Base-by-base conservation (phyloP, 2,888 invertebrate species). In the Iselma pallidipennis region DNA sequence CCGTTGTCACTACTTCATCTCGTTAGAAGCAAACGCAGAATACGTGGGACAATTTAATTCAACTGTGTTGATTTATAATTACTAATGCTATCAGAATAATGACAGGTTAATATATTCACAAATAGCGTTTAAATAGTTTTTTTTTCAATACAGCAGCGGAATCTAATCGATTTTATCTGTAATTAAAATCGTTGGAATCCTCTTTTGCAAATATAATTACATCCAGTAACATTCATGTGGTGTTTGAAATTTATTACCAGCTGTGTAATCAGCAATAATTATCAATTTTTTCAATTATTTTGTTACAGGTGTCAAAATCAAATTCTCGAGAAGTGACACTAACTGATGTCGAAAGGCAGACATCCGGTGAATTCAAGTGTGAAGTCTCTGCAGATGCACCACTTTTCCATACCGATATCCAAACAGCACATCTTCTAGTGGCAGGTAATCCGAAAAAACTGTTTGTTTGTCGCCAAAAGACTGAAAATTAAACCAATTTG, bases 361-460 rank as follows among this genome's bases (percentile, higher is more conserved):
- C 85, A 64, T 82, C 85, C 33, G 85, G 85, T 58, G 82, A 80
- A 75, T 85, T 84, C 76, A 85, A 85, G 74, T 85, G 85, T 68
- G 85, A 85, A 78, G 85, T 85, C 42, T 85, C 85, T n/a, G 85
- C 85, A 63, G 85, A 85, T 78, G 85, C 84, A 31, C 85, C 85
- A 6, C 80, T 84, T 51, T 85, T 85, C 69, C 85, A 85, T 70
- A 85, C 85, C 14, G 85, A 85, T 63, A 85, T 85, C 65, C 82
- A 83, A 37, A 78, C 83, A 9, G 83, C 85, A 31, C 80, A 82
- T 69, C 82, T 85, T 82, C 84, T 85, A 73, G 85, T 85, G 66
- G 84, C 85, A 74, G 80, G 81, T 81, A 77, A 55, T 61, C n/a
- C 19, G 6, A 9, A 5, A 21, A 1, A 51, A 28, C 12, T 26